phyloP scores from a whole-genome alignment of 2,113 vertebrate genomes.

The Podilymbus podiceps region DNA sequence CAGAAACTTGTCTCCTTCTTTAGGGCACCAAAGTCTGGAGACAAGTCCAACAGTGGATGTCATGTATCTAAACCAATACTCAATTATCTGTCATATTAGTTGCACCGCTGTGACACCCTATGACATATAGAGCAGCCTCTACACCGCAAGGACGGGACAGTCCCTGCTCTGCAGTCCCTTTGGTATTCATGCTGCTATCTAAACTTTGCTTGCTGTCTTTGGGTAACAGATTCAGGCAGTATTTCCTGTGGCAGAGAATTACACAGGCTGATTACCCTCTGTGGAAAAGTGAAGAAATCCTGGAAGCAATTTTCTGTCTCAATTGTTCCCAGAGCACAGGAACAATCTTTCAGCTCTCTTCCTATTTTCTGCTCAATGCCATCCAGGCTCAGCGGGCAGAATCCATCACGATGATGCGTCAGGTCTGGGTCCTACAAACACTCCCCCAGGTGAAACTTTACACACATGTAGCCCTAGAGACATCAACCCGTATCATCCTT shows the following conservation, averaged over 20 bases:
- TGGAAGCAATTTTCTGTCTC: constrained; percentile 64
- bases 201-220: neutral
- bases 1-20: neutral
- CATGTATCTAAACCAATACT: neutral
- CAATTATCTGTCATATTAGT: neutral
- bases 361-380: neutral
- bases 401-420: neutral
- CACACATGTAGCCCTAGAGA: neutral
- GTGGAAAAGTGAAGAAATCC: constrained; percentile 53
- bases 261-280: constrained; percentile 44
- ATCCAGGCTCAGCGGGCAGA: neutral
- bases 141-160: neutral
- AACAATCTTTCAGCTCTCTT: constrained; percentile 23
- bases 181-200: neutral
- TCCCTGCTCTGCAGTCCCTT: neutral
- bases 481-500: neutral
- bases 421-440: neutral
- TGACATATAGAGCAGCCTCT: neutral
- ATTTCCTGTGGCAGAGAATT: constrained; percentile 52
- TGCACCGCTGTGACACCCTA: neutral
- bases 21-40: neutral
- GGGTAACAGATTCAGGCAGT: constrained; percentile 13
- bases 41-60: neutral
- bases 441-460: neutral
- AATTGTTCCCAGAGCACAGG: constrained; percentile 35